Evolutionary conservation across 2,797 vertebrate genomes (phyloP).

Genomic region (Sandelia bainsii): DNA sequence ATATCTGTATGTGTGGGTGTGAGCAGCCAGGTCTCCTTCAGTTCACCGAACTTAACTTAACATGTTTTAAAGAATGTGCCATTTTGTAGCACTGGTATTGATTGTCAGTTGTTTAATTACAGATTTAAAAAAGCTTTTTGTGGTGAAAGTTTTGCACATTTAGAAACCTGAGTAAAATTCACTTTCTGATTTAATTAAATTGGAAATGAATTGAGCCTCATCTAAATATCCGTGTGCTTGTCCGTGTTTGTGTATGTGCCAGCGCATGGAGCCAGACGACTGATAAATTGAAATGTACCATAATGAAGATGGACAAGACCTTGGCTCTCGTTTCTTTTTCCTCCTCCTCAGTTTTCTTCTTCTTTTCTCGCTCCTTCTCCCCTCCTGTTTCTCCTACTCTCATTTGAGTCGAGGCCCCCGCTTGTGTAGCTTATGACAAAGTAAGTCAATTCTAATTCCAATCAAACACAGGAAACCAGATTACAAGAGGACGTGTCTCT

Average conservation of each 20-base stretch:
- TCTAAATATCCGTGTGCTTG: constrained; percentile 35
- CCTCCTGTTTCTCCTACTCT: constrained; percentile 7
- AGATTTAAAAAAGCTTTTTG: constrained; percentile 23
- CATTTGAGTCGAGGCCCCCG: constrained; percentile 13
- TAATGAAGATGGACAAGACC: constrained; percentile 69
- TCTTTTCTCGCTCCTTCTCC: constrained; percentile 2
- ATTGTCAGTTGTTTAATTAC: constrained; percentile 16
- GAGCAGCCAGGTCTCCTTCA: constrained; percentile 10
- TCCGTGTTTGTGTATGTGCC: constrained; percentile 42
- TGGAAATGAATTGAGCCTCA: constrained; percentile 30
- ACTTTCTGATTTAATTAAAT: constrained; percentile 54
- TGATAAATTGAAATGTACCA: constrained; percentile 57
- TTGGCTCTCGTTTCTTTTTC: constrained; percentile 54
- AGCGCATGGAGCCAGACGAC: constrained; percentile 45
- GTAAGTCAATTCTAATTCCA: constrained; percentile 31
- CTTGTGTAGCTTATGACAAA: constrained; percentile 10
- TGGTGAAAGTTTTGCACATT: constrained; percentile 15
- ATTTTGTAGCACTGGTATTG: constrained; percentile 10
- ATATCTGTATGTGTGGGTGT: constrained; percentile 15
- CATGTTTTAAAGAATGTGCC: constrained; percentile 5
- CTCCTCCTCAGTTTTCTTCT: constrained; percentile 5
- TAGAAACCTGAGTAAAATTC: constrained; percentile 27
- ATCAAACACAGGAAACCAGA: constrained; percentile 23
- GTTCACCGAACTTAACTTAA: constrained; percentile 20
- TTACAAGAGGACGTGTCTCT: constrained; percentile 22